phyloP scores from a whole-genome alignment of 2,888 invertebrate species.

The Agrochola lota region DNA sequence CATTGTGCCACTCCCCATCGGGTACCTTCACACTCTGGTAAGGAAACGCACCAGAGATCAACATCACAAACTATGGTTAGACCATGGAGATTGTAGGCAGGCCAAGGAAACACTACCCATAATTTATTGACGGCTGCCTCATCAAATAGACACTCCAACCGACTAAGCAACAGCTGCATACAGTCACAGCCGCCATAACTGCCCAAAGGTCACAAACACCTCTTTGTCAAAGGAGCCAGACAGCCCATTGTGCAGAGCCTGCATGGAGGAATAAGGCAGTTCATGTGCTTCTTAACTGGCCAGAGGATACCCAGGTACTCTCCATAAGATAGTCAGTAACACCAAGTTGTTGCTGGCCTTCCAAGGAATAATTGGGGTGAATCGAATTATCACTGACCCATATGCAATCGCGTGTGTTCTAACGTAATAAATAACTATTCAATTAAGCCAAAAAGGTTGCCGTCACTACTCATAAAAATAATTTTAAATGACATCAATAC shows the following conservation, averaged over 20 bases:
- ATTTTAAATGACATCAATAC: slow-evolving; percentile 19
- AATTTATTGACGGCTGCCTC: background rate
- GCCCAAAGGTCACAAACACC: background rate
- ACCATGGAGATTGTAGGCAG: background rate
- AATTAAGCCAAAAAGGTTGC: background rate
- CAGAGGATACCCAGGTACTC: background rate
- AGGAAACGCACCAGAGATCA: background rate
- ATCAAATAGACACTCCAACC: background rate
- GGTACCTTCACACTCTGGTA: background rate
- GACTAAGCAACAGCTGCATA: background rate
- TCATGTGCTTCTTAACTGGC: background rate
- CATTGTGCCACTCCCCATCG: background rate
- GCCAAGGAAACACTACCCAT: background rate
- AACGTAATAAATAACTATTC: background rate
- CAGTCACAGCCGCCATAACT: background rate
- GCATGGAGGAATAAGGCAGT: too few species aligned
- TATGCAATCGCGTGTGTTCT: background rate
- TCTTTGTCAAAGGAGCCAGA: background rate
- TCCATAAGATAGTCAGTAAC: background rate
- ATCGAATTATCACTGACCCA: too few species aligned
- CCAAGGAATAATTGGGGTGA: background rate
- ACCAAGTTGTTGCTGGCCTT: background rate
- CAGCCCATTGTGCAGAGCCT: background rate
- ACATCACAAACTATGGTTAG: background rate
- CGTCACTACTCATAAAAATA: background rate